Base-by-base conservation (phyloP, 2,113 vertebrate genomes). In the Parotia lawesii region DNA sequence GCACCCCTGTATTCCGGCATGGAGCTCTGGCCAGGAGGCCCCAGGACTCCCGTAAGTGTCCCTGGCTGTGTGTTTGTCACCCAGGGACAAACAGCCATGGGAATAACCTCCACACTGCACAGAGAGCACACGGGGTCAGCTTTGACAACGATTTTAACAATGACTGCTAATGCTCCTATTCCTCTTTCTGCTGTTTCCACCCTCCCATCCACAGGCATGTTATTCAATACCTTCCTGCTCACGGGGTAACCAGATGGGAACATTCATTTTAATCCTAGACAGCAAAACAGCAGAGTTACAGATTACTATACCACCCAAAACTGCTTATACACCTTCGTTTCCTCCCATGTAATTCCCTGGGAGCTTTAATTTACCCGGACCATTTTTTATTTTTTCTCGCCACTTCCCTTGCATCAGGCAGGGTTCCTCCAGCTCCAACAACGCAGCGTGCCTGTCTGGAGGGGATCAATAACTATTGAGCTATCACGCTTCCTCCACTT, bases 1-100 rank as follows among this genome's bases (percentile, higher is more conserved):
- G 20, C 37, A 4, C 3, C 15, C 7, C 28, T 0, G 0, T 9
- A 8, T 42, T 15, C 27, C 5, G 0, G 12, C 28, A 4, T 4
- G 1, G 3, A 35, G 29, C 11, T 48, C 31, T 31, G 31, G 14
- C 44, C 37, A 0, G 3, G 16, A 47, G n/a, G 3, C 12, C 4
- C 23, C 17, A 8, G 53, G 51, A 6, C 4, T 6, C 44, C 29
- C 27, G 5, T 1, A 0, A 0, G 3, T 44, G 24, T 51, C 62
- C 33, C 38, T 12, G 37, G 31, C 20, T 50, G 14, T 6, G 29
- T 19, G 47, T 27, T 25, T 38, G 38, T 44, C 50, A 9, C 37
- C 17, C 9, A 6, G 9, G 25, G 16, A 9, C 48, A 22, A 7
- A 9, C 25, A n/a, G 2, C 20, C 6, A 0, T 2, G n/a, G 38